Evolutionary conservation across 2,113 vertebrate species (phyloP).

Genomic region (Macquaria ambigua): DNA sequence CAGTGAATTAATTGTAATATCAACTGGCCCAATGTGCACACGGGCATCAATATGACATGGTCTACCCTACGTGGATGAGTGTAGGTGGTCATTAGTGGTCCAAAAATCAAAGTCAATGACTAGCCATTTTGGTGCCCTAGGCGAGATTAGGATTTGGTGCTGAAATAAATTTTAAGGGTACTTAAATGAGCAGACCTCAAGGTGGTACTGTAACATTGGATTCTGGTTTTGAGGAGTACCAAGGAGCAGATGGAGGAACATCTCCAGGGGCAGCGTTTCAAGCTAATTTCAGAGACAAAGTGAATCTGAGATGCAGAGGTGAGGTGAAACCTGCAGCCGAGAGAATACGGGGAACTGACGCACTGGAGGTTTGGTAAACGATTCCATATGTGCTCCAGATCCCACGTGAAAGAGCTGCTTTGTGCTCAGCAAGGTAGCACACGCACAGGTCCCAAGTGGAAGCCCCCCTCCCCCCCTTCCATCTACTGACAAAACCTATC

Average conservation of each 20-base stretch:
- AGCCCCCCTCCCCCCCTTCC: constrained; percentile 37
- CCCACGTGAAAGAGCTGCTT: constrained; percentile 84
- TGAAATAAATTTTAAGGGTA: neutral
- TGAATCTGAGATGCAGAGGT: constrained; percentile 61
- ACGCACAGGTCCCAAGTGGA: constrained; percentile 62
- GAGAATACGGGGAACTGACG: constrained; percentile 48
- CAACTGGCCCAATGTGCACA: constrained; percentile 1
- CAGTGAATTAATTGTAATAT: neutral
- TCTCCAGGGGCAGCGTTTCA: constrained; percentile 54
- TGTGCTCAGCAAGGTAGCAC: constrained; percentile 79
- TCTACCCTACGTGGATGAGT: neutral
- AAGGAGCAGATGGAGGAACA: constrained; percentile 22
- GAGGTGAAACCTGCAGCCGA: constrained; percentile 65
- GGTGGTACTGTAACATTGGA: neutral
- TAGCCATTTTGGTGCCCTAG: no score
- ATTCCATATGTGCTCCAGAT: constrained; percentile 83
- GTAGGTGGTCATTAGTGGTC: constrained; percentile 8
- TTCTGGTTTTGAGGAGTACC: constrained; percentile 9
- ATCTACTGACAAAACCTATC: constrained; percentile 66
- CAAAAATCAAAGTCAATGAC: neutral
- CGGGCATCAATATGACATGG: neutral
- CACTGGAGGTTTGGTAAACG: constrained; percentile 74
- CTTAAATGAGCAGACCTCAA: constrained; percentile 13
- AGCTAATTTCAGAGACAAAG: constrained; percentile 45
- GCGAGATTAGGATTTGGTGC: no score